Evolutionary conservation across 92 coral and sea anemone species (phyloP), one percentile per base, ranked within the genome.

Genomic region (Hydrozoanthus gracilis): DNA sequence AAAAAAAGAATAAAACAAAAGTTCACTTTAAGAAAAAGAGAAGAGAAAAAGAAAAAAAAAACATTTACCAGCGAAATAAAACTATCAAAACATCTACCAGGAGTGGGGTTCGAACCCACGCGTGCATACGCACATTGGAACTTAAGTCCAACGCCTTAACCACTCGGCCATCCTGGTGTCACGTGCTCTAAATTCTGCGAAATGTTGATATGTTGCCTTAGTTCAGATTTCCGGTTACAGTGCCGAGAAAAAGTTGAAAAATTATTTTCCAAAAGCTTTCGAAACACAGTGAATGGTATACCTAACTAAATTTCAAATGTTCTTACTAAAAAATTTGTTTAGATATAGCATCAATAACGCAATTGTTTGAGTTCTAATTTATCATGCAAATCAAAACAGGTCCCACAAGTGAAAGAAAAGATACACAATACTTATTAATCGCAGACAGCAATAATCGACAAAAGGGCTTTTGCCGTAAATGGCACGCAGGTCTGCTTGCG

Each of bases 81-180:
- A 27, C 39, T 27, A 0, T 27, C 39, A 27, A 27, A 27, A 27
- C 39, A 0, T 0, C 0, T 16, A 46, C 82, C 61, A 72, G 91
- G 86, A 94, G 94, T 89, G 98, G 96, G 89, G 94, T 92, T 94
- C 92, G 94, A 92, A 93, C 96, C 85, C 85, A 80, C 85, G 85
- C 85, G 85, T 80, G 60, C 95, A 91, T 95, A 80, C 96, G 98
- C 91, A 93, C 98, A 96, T 96, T 96, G 99, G 98, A 95, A 92
- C 99, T 96, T 96, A 96, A 96, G 99, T 95, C 98, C 99, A 96
- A 96, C 99, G 99, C 99, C 99, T 96, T 94, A 96, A 96, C 98
- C 99, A 94, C 99, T 96, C 99, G 99, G 99, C 99, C 99, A 96
- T 96, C 99, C 99, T 96, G 99, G 98, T 95, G 93, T 39, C 94